Evolutionary conservation across 1,140 invertebrate species (phyloP).

Genomic region (Dinoponera quadriceps): DNA sequence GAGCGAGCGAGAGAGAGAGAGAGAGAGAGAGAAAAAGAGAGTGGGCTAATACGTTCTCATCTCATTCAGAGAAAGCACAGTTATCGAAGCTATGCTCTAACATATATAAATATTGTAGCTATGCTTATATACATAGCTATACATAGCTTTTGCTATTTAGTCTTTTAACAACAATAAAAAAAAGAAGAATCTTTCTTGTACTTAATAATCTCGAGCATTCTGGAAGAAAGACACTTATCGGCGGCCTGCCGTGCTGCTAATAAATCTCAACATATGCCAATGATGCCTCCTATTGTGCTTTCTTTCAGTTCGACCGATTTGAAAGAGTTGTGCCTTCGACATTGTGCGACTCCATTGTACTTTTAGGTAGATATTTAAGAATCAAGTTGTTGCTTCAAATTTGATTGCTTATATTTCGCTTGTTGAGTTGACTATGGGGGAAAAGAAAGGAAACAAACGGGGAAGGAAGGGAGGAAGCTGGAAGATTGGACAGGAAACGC

Average conservation of each 20-base stretch:
- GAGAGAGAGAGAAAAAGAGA: constrained; percentile 22
- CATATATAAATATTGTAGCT: constrained; percentile 51
- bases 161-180: constrained; percentile 64
- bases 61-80: constrained; percentile 60
- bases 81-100: constrained; percentile 56
- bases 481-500: constrained; percentile 9
- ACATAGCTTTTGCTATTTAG: constrained; percentile 70
- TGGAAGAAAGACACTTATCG: constrained; percentile 64
- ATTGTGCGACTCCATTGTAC: constrained; percentile 72
- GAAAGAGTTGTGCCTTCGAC: constrained; percentile 73
- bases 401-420: constrained; percentile 67
- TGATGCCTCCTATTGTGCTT: constrained; percentile 72
- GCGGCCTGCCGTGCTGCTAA: constrained; percentile 46
- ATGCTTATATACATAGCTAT: constrained; percentile 38
- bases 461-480: constrained; percentile 7
- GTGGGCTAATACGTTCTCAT: constrained; percentile 41
- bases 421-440: constrained; percentile 64
- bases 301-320: constrained; percentile 71
- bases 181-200: constrained; percentile 67
- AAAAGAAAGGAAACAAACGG: background rate
- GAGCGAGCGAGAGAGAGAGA: constrained; percentile 20
- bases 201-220: constrained; percentile 70
- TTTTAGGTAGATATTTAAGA: constrained; percentile 71
- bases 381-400: constrained; percentile 68
- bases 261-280: constrained; percentile 66